Evolutionary conservation across 2,888 invertebrate genomes (phyloP), one percentile per base, ranked within the genome.

Genomic region (Microctonus brassicae): DNA sequence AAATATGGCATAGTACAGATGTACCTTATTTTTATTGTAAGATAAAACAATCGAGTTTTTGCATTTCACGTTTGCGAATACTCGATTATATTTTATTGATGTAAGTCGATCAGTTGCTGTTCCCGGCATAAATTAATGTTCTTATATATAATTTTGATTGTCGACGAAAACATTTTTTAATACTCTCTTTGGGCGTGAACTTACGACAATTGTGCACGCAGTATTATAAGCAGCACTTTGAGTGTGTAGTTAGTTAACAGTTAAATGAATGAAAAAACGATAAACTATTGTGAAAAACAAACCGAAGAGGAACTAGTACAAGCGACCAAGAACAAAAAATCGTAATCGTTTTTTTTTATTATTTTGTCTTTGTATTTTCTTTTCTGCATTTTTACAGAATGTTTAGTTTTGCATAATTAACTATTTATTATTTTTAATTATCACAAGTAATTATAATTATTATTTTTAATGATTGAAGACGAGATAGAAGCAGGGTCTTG

Each of bases 341-440:
- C 10, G 20, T 24, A 68, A 60, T 55, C 24, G 20, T 39, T 39
- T 24, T n/a, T 26, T 47, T 53, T 55, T 20, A 62, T 20, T 22
- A 66, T 63, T 13, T 13, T 2, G 47, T 26, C 24, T 63, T 42
- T 63, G 36, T 36, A 36, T 57, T 55, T 34, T 57, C 57, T 39
- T 55, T 55, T 33, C 33, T 72, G 70, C 53, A 68, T 72, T 65
- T 70, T 75, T 74, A 61, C 34, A 61, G 52, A 69, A 72, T 36
- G 69, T 67, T 63, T 73, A 72, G 75, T 77, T 70, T 75, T 70
- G 67, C 74, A 39, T 69, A 75, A 69, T 75, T 76, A n/a, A n/a
- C n/a, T n/a, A 73, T 81, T 82, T 82, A 82, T 82, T 83, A 77
- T 73, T 79, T 79, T 79, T 76, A 75, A n/a, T 55, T 65, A 62